These are phyloP conservation scores for Forpus xanthops DNA, from an alignment of 2,797 vertebrate genomes.

Conservation along the genomic window DNA sequence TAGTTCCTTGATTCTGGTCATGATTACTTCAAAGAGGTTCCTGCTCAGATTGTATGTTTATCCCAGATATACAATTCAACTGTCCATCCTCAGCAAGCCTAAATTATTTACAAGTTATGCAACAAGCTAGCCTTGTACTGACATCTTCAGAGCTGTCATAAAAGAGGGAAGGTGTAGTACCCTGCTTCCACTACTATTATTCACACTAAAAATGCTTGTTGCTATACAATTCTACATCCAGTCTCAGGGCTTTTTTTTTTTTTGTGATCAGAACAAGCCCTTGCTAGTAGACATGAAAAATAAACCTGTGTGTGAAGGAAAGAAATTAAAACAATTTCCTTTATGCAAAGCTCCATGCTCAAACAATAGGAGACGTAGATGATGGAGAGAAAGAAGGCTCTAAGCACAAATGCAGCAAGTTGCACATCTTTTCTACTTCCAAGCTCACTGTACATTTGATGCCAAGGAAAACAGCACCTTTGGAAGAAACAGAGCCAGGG, in stretches of 20 bases:
- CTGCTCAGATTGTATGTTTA: background rate
- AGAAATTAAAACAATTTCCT: background rate
- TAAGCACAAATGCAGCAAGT: background rate
- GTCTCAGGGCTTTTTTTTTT: background rate
- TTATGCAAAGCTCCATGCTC: background rate
- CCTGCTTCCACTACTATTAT: background rate
- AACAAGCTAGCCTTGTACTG: background rate
- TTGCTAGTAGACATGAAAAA: background rate
- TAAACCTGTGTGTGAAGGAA: background rate
- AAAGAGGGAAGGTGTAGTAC: background rate
- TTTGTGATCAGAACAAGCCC: background rate
- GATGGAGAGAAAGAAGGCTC: background rate
- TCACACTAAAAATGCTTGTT: background rate
- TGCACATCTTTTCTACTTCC: background rate
- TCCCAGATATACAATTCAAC: background rate
- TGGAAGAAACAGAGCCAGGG: background rate
- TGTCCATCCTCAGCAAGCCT: background rate
- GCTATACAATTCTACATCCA: background rate
- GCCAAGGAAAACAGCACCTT: background rate
- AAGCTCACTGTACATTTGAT: background rate
- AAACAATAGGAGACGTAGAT: background rate
- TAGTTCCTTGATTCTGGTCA: background rate
- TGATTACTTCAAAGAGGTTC: background rate
- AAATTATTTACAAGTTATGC: conserved; percentile 2
- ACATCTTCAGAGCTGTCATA: background rate